A percentile compares a stretch with the other conserved stretches of the same genome.
Evolutionary conservation across 1,140 invertebrate genomes (phyloP).

Genomic region (Drosophila takahashii): DNA sequence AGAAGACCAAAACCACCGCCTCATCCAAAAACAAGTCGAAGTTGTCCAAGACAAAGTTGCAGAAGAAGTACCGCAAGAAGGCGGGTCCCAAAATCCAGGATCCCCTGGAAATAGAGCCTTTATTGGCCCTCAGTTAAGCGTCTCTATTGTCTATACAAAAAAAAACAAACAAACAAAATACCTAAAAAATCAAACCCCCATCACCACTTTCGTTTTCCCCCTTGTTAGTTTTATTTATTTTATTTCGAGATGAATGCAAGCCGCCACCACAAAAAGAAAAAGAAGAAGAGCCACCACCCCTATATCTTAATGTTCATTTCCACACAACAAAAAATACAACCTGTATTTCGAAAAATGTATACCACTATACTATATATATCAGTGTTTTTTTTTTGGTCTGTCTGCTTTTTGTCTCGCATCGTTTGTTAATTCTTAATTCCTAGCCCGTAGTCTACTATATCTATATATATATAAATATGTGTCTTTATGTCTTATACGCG

Average conservation of each 20-base stretch:
- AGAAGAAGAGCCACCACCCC: neutral
- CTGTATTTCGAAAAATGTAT: slow-evolving; percentile 16
- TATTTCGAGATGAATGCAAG: slow-evolving; percentile 44
- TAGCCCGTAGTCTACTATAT: slow-evolving; percentile 61
- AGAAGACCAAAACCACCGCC: slow-evolving; percentile 78
- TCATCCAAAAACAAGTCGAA: slow-evolving; percentile 89
- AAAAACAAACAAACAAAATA: neutral
- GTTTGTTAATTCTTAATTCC: slow-evolving; percentile 47
- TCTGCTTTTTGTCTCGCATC: slow-evolving; percentile 46
- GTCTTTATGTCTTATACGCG: slow-evolving; percentile 28
- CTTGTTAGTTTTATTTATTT: slow-evolving; percentile 57
- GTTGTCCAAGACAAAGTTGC: slow-evolving; percentile 86
- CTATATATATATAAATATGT: slow-evolving; percentile 26
- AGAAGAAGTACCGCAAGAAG: slow-evolving; percentile 87
- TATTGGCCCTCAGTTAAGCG: slow-evolving; percentile 88
- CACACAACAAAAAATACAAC: slow-evolving; percentile 6
- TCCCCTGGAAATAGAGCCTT: slow-evolving; percentile 86
- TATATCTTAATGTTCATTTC: neutral
- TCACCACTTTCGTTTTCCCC: slow-evolving; percentile 29
- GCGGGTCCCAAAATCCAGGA: slow-evolving; percentile 83
- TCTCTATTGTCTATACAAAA: neutral
- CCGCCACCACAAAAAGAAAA: slow-evolving; percentile 10
- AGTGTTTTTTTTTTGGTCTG: slow-evolving; percentile 42
- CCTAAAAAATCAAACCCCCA: neutral
- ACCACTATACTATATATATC: slow-evolving; percentile 3